phyloP scores from a whole-genome alignment of 1,140 invertebrate species.

The Drosophila tani region DNA sequence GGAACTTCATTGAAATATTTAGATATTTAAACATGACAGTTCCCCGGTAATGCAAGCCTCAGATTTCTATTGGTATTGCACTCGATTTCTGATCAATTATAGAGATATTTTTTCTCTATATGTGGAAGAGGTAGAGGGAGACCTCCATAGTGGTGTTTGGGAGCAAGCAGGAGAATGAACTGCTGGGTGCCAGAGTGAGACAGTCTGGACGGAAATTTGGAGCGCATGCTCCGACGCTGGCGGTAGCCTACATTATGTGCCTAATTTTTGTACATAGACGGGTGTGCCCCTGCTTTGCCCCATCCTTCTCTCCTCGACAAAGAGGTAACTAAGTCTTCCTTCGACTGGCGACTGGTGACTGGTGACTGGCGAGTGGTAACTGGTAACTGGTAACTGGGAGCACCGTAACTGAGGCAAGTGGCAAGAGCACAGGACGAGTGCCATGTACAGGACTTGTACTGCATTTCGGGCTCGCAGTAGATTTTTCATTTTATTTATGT shows the following conservation, averaged over 20 bases:
- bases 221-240: conserved; percentile 51
- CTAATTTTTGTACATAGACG: conserved; percentile 53
- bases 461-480: conserved; percentile 79
- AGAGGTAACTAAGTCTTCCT: conserved; percentile 62
- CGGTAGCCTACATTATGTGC: conserved; percentile 80
- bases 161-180: conserved; percentile 7
- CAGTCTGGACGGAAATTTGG: conserved; percentile 44
- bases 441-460: conserved; percentile 73
- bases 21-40: neutral
- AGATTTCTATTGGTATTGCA: neutral
- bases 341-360: conserved; percentile 45
- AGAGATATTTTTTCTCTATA: conserved; percentile 7
- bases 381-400: conserved; percentile 29
- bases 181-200: conserved; percentile 52
- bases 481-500: conserved; percentile 84
- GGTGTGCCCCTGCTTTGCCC: neutral
- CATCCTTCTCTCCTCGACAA: neutral
- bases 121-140: neutral
- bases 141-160: neutral
- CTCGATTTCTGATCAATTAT: conserved; percentile 11
- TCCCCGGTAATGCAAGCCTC: neutral
- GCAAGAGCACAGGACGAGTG: conserved; percentile 32
- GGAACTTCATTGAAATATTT: neutral
- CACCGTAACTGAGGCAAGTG: conserved; percentile 19
- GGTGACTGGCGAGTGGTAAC: conserved; percentile 24